Conservation (phyloP, 2,888 invertebrate species). For the Cryptus armator region DNA sequence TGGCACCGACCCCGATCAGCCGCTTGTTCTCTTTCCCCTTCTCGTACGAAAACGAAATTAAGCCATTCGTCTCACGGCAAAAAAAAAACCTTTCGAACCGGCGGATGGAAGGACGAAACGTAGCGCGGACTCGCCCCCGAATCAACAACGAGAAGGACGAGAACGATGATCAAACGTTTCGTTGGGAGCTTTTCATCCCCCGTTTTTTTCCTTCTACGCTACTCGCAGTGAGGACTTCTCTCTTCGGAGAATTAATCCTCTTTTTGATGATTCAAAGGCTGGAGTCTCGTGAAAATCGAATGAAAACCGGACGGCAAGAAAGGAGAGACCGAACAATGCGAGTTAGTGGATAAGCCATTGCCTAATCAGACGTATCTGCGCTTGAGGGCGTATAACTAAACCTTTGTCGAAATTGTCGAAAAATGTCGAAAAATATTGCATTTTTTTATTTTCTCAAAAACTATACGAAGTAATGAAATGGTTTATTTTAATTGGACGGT, state of each 20-base stretch:
- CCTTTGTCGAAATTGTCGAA: too few species aligned
- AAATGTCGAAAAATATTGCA: too few species aligned
- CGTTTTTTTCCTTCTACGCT: constrained; percentile 3
- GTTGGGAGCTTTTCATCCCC: constrained; percentile 5
- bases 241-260: constrained; percentile 22
- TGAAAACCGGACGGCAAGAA: constrained; percentile 13
- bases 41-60: constrained; percentile 72
- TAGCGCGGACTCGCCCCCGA: not conserved
- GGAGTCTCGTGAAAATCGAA: constrained; percentile 7
- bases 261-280: constrained; percentile 4
- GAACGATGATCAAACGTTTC: constrained; percentile 57
- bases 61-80: constrained; percentile 73
- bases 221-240: not conserved
- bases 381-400: too few species aligned
- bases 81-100: constrained; percentile 21
- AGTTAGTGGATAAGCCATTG: constrained; percentile 20
- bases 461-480: too few species aligned
- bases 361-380: constrained; percentile 14
- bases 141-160: constrained; percentile 1
- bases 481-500: too few species aligned
- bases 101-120: constrained; percentile 51
- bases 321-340: not conserved
- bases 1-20: constrained; percentile 17
- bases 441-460: too few species aligned
- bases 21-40: not conserved